Base-by-base conservation (phyloP, 2,797 vertebrate genomes). In the Phrynocephalus guinanensis region DNA sequence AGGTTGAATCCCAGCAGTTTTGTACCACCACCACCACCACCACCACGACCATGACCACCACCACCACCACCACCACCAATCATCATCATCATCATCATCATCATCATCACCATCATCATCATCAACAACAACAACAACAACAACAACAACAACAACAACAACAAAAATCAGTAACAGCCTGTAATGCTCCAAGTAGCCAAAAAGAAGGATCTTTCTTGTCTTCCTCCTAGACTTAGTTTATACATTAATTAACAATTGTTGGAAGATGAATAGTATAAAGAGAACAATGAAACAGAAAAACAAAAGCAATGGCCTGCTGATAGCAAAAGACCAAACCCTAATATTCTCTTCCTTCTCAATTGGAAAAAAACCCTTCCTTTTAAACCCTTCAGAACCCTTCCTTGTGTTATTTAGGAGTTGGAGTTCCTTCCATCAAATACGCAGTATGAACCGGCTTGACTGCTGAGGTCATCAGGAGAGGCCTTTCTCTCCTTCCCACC, bases 331-430 rank as follows among this genome's bases (percentile, higher is more conserved):
- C 52, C 33, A 24, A n/a, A 2, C 30, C 52, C 52, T 56, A 10
- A 9, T 56, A 9, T 56, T 56, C 52, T 56, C 52, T 56, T 71
- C 30, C 18, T 70, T 78, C 6, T 71, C 76, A 82, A 81, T 70
- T 89, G 71, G 63, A 66, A 24, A 73, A 92, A 89, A 8, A 30
- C 50, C 50, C 38, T 44, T 44, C 38, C 38, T 44, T 44, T 44
- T 44, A 4, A 44, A 44, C 38, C 38, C 38, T 44, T 44, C 38
- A 44, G 38, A 44, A 80, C 15, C 7, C 81, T 83, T 92, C 82
- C 78, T 52, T 79, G 50, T 92, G 33, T 82, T 50, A 52, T 67
- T 75, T 91, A 85, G 82, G 81, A 91, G 11, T 93, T 77, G 87
- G 26, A 38, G 52, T 79, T 86, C 2, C 33, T n/a, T 84, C 11